phyloP scores from a whole-genome alignment of 2,888 invertebrate genomes.

The Ochropleura plecta region DNA sequence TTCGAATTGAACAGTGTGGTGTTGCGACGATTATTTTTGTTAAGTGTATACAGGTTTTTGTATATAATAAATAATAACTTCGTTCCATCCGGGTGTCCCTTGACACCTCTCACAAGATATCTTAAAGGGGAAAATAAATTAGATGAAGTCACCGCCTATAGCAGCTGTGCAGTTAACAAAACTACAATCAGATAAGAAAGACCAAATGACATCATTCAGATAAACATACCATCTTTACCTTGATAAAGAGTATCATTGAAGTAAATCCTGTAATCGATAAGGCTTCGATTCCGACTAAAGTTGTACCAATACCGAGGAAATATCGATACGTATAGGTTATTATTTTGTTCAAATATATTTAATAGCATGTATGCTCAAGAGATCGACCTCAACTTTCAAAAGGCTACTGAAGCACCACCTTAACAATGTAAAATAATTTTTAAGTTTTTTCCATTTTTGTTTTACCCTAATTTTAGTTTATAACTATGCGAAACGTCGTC shows the following conservation, averaged over 20 bases:
- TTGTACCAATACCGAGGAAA: neutral
- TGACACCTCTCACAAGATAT: too few relatives aligned
- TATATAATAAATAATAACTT: too few relatives aligned
- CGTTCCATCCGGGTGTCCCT: too few relatives aligned
- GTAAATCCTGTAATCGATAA: conserved; percentile 27
- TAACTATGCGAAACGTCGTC: too few relatives aligned
- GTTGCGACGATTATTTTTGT: too few relatives aligned
- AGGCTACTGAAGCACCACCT: too few relatives aligned
- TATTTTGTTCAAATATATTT: conserved; percentile 18
- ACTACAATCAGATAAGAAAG: conserved; percentile 23
- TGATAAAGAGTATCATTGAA: conserved; percentile 12
- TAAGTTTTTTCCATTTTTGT: too few relatives aligned
- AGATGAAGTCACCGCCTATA: neutral
- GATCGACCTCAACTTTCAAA: too few relatives aligned
- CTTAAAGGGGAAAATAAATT: neutral
- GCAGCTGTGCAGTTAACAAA: neutral
- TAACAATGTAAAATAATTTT: too few relatives aligned
- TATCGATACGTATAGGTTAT: conserved; percentile 4
- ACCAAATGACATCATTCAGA: conserved; percentile 20
- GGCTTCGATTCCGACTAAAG: neutral
- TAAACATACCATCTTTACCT: neutral
- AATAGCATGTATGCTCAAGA: conserved; percentile 29
- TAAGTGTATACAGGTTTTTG: too few relatives aligned
- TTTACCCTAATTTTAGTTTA: too few relatives aligned
- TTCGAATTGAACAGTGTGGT: too few relatives aligned